Base-by-base conservation (phyloP, 1,140 invertebrate genomes). In the Hetaerina americana region DNA sequence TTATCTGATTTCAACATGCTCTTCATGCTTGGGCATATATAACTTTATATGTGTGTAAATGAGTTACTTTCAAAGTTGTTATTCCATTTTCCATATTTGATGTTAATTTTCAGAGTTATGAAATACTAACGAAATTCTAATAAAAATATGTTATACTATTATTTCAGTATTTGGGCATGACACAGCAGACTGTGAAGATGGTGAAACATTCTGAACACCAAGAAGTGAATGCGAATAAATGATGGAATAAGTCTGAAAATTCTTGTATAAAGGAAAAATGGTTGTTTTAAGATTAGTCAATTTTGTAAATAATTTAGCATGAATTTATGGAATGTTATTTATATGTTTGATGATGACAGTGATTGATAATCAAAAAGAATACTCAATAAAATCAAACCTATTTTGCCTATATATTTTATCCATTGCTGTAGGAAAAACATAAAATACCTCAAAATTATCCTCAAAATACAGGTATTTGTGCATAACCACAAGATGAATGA, bases 91-190 rank as follows among this genome's bases (percentile, higher is more conserved):
- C 49, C 10, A 67, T 66, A 75, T 49, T 10, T 73, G 49, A 71
- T 71, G 70, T 71, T 69, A 71, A 22, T 72, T 72, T 72, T n/a
- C n/a, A n/a, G n/a, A n/a, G n/a, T n/a, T n/a, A n/a, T n/a, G n/a
- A n/a, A n/a, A n/a, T n/a, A n/a, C n/a, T n/a, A n/a, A n/a, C n/a
- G n/a, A 66, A 68, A 74, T 29, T 73, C 73, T 73, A 26, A 27
- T 73, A 49, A 12, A 29, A 28, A 27, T 70, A 73, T 73, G 40
- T 74, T 76, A 74, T 76, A 75, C 76, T 76, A 80, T 72, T 77
- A 77, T 83, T 82, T 66, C 83, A 92, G 90, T 88, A 72, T 94
- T 94, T 82, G 92, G 91, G 8, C 92, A 94, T 78, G 85, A 86
- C 75, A 90, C 90, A 22, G 85, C 85, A 73, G 85, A 92, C 76